Conservation (phyloP, 2,113 vertebrate genomes). For the Antechinus stuartii region DNA sequence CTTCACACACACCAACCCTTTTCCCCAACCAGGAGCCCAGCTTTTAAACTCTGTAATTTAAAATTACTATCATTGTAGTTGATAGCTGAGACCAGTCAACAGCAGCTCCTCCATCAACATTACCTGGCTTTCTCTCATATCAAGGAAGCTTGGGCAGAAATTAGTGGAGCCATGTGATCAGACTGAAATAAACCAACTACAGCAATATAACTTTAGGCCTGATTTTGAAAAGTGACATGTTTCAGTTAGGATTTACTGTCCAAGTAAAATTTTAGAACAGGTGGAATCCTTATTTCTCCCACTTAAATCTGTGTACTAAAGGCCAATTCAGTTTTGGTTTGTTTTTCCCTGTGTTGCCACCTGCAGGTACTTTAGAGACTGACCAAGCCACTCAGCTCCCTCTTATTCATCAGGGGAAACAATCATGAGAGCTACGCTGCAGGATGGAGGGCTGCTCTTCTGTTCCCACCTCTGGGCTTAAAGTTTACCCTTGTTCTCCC, state of each 20-base stretch:
- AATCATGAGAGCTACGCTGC: not conserved
- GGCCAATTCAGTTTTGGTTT: not conserved
- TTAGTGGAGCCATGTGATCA: not conserved
- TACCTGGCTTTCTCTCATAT: not conserved
- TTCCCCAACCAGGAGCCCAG: not conserved
- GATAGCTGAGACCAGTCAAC: not conserved
- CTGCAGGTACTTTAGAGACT: not conserved
- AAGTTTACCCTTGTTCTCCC: not conserved
- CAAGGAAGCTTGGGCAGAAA: conserved; percentile 27
- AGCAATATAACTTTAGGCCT: conserved; percentile 19
- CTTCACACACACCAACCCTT: not conserved
- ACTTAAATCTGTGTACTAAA: conserved; percentile 29
- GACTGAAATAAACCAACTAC: not conserved
- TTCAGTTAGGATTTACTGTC: conserved; percentile 34
- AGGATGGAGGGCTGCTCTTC: conserved; percentile 12
- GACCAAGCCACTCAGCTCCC: too few species aligned
- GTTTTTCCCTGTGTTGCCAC: not conserved
- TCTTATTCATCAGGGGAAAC: not conserved
- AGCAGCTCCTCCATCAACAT: not conserved
- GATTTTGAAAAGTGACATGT: conserved; percentile 39
- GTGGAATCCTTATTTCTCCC: conserved; percentile 18
- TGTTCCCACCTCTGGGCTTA: not conserved
- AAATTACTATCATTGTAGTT: not conserved
- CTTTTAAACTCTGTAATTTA: not conserved
- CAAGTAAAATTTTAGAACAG: too few species aligned